A percentile compares a stretch with the other conserved stretches of the same genome.
phyloP scores from a whole-genome alignment of 2,888 invertebrate species.

The Amorpha juglandis region DNA sequence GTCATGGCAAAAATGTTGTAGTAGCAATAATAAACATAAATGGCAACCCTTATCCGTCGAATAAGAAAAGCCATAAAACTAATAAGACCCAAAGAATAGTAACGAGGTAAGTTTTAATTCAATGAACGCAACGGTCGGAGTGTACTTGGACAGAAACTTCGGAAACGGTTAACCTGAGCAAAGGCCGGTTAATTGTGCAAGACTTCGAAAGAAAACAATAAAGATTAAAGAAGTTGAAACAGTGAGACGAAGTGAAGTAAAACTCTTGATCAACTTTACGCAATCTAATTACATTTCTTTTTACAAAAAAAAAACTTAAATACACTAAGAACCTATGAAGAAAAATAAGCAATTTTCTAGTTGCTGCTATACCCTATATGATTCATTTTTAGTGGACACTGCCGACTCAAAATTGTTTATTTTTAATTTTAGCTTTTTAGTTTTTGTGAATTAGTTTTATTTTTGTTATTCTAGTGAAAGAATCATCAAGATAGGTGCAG shows the following conservation, averaged over 20 bases:
- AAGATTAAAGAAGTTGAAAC: not conserved
- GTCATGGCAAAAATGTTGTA: not conserved
- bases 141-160: conserved; percentile 24
- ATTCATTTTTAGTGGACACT: too few relatives aligned
- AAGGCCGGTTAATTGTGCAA: conserved; percentile 27
- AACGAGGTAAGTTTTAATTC: conserved; percentile 49
- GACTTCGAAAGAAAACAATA: conserved; percentile 10
- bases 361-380: too few relatives aligned
- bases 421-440: too few relatives aligned
- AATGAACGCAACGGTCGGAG: conserved; percentile 38
- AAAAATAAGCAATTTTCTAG: too few relatives aligned
- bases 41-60: not conserved
- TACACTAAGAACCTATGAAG: too few relatives aligned
- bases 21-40: not conserved
- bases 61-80: conserved; percentile 1
- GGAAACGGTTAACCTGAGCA: conserved; percentile 26
- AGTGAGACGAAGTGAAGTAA: not conserved
- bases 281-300: too few relatives aligned
- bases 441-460: too few relatives aligned
- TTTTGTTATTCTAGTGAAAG: too few relatives aligned
- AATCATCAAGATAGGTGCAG: too few relatives aligned
- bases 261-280: not conserved
- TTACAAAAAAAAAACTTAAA: too few relatives aligned
- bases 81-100: conserved; percentile 27
- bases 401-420: too few relatives aligned